These are phyloP conservation scores for Cyrtonyx montezumae DNA, from an alignment of 2,113 vertebrate species.

Conservation along the genomic window DNA sequence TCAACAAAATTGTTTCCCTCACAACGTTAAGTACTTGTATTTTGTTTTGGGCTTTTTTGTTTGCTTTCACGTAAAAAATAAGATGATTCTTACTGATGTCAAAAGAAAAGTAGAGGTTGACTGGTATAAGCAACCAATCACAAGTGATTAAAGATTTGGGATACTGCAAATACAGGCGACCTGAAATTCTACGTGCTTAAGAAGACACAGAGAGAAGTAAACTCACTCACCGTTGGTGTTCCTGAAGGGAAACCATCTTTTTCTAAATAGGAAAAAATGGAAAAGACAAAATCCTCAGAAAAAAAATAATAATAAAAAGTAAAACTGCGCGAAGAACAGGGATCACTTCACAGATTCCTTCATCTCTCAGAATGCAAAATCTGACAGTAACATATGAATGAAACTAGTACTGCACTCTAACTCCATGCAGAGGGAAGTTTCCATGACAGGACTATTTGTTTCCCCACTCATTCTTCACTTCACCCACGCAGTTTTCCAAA, in stretches of 20 bases:
- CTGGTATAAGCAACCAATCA: neutral
- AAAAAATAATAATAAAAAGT: neutral
- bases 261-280: conserved; percentile 79
- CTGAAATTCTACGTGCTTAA: neutral
- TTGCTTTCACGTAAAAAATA: neutral
- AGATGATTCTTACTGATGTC: neutral
- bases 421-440: neutral
- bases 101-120: neutral
- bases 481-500: neutral
- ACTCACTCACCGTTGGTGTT: conserved; percentile 86
- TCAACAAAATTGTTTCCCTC: neutral
- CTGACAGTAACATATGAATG: neutral
- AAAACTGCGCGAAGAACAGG: neutral
- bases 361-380: neutral
- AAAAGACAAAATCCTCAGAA: conserved; percentile 19
- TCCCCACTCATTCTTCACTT: neutral
- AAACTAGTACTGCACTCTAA: neutral
- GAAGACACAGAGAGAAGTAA: neutral
- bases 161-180: neutral
- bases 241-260: conserved; percentile 93
- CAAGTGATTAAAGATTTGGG: neutral
- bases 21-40: accelerated
- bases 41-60: neutral
- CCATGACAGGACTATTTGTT: neutral
- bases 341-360: neutral